phyloP scores from a whole-genome alignment of 2,888 invertebrate genomes.

The Adineta ricciae region DNA sequence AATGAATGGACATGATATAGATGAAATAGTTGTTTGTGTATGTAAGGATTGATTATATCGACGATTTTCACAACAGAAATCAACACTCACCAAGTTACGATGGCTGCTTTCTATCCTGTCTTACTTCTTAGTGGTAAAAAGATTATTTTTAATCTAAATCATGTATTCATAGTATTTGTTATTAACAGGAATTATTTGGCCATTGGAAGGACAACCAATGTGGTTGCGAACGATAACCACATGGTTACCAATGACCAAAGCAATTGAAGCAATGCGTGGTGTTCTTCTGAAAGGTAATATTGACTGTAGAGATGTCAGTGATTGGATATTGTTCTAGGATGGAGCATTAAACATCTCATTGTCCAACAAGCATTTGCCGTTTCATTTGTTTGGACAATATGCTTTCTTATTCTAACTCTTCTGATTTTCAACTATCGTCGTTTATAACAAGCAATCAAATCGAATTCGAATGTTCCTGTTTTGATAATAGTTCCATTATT shows the following conservation, averaged over 20 bases:
- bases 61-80: background rate
- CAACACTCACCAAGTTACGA: slow-evolving; percentile 61
- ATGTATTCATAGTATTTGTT: slow-evolving; percentile 35
- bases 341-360: background rate
- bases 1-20: too few species aligned
- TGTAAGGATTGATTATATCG: background rate
- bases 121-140: slow-evolving; percentile 70
- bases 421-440: background rate
- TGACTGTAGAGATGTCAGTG: too few species aligned
- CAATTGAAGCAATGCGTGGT: slow-evolving; percentile 65
- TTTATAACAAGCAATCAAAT: background rate
- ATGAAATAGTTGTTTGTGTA: too few species aligned
- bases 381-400: background rate
- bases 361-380: background rate
- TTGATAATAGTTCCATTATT: background rate
- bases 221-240: slow-evolving; percentile 63
- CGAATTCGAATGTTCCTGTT: background rate
- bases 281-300: slow-evolving; percentile 45
- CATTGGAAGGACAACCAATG: slow-evolving; percentile 84
- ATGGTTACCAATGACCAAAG: slow-evolving; percentile 67
- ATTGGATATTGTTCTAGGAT: too few species aligned
- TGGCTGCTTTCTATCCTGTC: slow-evolving; percentile 88
- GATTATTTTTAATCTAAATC: background rate
- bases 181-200: slow-evolving; percentile 77
- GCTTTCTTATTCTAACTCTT: background rate